Base-by-base conservation (phyloP, 64 coral and sea anemone species). In the Stichodactyla mertensii region DNA sequence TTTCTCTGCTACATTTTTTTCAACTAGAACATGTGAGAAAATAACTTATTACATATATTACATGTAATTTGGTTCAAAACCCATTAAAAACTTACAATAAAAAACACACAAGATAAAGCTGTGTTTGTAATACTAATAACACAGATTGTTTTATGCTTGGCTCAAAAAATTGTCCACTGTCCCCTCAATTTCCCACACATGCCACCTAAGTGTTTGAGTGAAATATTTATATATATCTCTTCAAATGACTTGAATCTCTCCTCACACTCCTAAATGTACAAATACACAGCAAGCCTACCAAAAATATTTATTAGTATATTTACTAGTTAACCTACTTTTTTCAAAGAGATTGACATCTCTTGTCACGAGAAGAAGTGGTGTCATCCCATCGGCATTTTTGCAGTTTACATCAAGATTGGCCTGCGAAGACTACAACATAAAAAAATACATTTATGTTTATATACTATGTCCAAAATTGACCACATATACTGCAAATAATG, bases 301-400 rank as follows among this genome's bases (percentile, higher is more conserved):
- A 70, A 70, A 22, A 24, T 70, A 70, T 7, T 22, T 70, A 22
- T 4, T n/a, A 67, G 64, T 9, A 11, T 15, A 58, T 11, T 58
- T 58, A 45, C 36, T 58, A 23, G 64, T 8, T n/a, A n/a, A 85
- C 86, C 26, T 98, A 98, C 96, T 92, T 94, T 92, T 87, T 58
- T 98, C 90, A 92, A 98, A 98, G 57, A 94, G 78, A 61, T 98
- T 84, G 2, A 98, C 77, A 86, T 98, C 96, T 77, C 96, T 92
- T 16, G 96, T 98, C 2, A 95, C 96, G 9, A 98, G 79, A 28
- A 98, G 77, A 20, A 98, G 83, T 5, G 96, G 96, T 10, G 96
- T 98, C 84, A 95, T 77, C 7, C 96, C 96, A 92, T 98, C 96
- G 7, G 92, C 93, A 91, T 98, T 98, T 60, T 57, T 92, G 56